These are phyloP conservation scores for Mesorhabditis belari DNA, from an alignment of 2,888 invertebrate species.

Conservation along the genomic window DNA sequence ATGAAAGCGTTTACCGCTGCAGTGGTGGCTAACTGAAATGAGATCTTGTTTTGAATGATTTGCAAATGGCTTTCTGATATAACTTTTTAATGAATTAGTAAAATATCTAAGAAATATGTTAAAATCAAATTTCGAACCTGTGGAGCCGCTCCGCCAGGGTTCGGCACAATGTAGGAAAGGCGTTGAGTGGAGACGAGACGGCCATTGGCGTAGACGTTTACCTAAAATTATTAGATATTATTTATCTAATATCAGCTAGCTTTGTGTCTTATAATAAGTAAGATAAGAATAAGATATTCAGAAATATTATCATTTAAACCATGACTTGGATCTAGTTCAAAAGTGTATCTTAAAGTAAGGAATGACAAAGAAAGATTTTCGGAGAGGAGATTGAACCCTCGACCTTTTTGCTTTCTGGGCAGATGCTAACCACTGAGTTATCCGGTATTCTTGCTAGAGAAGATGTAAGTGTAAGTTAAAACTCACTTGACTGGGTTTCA, in stretches of 20 bases:
- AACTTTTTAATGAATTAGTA: too few relatives aligned
- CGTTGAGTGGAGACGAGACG: conserved; percentile 57
- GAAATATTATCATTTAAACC: background rate
- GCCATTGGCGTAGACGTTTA: conserved; percentile 45
- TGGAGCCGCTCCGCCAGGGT: conserved; percentile 68
- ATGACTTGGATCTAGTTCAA: background rate
- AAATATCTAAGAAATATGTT: too few relatives aligned
- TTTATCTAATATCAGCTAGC: background rate
- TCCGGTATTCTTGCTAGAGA: background rate
- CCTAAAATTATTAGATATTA: conserved; percentile 9
- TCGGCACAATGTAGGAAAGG: conserved; percentile 80
- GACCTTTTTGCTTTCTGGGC: too few relatives aligned
- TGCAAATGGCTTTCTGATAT: conserved; percentile 51
- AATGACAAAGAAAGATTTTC: too few relatives aligned
- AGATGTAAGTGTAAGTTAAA: background rate
- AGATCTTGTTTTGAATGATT: conserved; percentile 59
- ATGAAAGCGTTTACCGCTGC: conserved; percentile 78
- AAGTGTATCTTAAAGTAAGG: background rate
- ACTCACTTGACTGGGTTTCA: conserved; percentile 66
- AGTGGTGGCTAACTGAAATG: conserved; percentile 71
- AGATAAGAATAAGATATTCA: background rate
- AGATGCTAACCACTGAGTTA: background rate
- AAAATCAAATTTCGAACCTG: too few relatives aligned
- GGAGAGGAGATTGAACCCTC: too few relatives aligned
- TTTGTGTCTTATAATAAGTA: background rate